Evolutionary conservation across 2,888 invertebrate genomes (phyloP), one percentile per base, ranked within the genome.

Genomic region (Clusia tigrina): DNA sequence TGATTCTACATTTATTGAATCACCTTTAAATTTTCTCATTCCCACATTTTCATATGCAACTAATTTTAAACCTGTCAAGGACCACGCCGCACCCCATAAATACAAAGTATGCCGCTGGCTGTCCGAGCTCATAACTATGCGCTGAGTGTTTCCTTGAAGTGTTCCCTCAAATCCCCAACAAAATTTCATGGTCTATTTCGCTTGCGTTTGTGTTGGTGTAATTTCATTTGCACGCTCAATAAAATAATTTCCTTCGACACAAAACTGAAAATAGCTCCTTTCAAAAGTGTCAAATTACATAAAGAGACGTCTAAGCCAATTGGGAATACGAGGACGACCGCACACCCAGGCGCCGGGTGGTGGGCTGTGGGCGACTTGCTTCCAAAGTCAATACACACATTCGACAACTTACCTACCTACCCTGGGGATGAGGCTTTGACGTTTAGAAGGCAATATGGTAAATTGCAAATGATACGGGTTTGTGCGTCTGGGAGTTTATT

Each of bases 281-380:
- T 32, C 32, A 56, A 64, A 64, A 60, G 58, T 58, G 61, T 52
- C 59, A 65, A 63, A 65, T 65, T 61, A 59, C 61, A 58, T 55
- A 58, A 63, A 65, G 63, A 63, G 32, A 60, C 58, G 54, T 64
- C 48, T n/a, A 65, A 56, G 51, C 56, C 54, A 51, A 51, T 54
- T 22, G 61, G 37, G 54, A 46, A 56, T 57, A 48, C 20, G 6
- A 32, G 6, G 32, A 32, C 32, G 32, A 32, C 32, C 6, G 32
- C 12, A 32, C 12, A 12, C 32, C 32, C 6, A 32, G 12, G 32
- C 12, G 12, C 32, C 12, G 32, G 6, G 32, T 12, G 32, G n/a
- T n/a, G 6, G 32, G 12, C 32, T 32, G 32, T 32, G 6, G 32
- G 6, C 32, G 3, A 3, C n/a, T 42, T n/a, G 48, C 48, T 48